Evolutionary conservation across 2,113 vertebrate genomes (phyloP).

Genomic region (Plestiodon gilberti): DNA sequence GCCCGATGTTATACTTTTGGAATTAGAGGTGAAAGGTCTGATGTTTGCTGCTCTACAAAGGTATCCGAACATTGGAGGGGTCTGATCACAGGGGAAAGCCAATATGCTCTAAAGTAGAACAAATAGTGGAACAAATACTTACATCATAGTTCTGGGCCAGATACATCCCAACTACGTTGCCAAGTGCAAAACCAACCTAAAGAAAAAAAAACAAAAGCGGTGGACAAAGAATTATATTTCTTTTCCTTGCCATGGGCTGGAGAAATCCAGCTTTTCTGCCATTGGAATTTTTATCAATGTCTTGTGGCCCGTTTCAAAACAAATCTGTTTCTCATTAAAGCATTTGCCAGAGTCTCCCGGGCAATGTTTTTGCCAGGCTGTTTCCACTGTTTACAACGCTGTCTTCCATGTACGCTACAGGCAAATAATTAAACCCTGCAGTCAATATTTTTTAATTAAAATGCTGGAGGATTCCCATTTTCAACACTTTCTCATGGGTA

Average conservation of each 20-base stretch:
- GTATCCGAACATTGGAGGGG: too few species aligned
- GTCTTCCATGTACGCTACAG: not conserved
- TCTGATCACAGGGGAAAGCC: too few species aligned
- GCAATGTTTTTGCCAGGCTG: not conserved
- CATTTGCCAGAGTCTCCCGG: not conserved
- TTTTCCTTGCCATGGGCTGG: not conserved
- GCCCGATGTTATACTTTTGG: not conserved
- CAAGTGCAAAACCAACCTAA: slow-evolving; percentile 94
- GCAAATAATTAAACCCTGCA: not conserved
- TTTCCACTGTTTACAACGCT: not conserved
- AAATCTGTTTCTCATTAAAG: slow-evolving; percentile 20
- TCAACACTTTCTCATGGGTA: too few species aligned
- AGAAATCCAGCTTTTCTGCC: not conserved
- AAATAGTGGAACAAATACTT: slow-evolving; percentile 55
- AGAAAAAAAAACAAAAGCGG: slow-evolving; percentile 49
- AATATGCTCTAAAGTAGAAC: not conserved
- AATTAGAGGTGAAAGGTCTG: not conserved
- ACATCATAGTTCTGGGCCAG: slow-evolving; percentile 98
- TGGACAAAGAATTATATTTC: slow-evolving; percentile 30
- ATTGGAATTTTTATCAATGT: not conserved
- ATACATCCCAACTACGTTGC: slow-evolving; percentile 97
- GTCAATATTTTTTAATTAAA: not conserved
- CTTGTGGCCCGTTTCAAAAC: not conserved
- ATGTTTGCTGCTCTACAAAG: too few species aligned
- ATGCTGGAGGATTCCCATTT: not conserved